phyloP scores from a whole-genome alignment of 2,888 invertebrate species.

The Andrena bucephala region DNA sequence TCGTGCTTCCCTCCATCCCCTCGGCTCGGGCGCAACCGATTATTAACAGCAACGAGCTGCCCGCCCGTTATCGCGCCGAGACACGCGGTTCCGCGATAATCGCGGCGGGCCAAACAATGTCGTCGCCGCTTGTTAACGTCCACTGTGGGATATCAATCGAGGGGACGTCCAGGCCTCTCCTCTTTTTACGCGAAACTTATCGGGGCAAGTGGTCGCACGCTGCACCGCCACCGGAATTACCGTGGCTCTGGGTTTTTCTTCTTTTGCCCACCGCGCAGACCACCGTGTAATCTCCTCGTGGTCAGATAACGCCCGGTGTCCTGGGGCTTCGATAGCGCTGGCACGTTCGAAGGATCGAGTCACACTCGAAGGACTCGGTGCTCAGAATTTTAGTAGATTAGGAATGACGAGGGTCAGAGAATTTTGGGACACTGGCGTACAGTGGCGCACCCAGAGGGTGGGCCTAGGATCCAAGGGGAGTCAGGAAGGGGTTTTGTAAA shows the following conservation, averaged over 20 bases:
- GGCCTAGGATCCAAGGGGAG: too few relatives aligned
- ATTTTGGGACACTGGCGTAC: too few relatives aligned
- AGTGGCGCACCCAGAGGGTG: too few relatives aligned
- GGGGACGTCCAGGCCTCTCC: conserved; percentile 20
- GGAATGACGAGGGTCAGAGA: too few relatives aligned
- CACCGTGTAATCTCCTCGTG: conserved; percentile 33
- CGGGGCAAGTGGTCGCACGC: conserved; percentile 25
- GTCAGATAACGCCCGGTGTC: conserved; percentile 1
- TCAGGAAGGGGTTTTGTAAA: too few relatives aligned
- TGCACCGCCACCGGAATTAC: conserved; percentile 48
- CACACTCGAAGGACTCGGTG: too few relatives aligned
- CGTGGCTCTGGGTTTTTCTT: conserved; percentile 11
- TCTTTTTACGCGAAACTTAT: conserved; percentile 37
- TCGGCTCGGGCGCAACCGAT: conserved; percentile 52
- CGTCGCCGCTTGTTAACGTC: conserved; percentile 61
- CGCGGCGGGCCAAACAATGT: conserved; percentile 58
- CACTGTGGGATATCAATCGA: conserved; percentile 48
- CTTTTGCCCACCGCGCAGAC: not conserved
- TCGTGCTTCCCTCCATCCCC: conserved; percentile 38
- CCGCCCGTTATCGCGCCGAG: conserved; percentile 58
- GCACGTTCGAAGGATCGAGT: too few relatives aligned
- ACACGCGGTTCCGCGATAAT: conserved; percentile 72
- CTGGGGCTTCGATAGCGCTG: not conserved
- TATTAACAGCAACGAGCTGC: conserved; percentile 41
- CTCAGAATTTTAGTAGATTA: too few relatives aligned